Evolutionary conservation across 2,113 vertebrate species (phyloP), one percentile per base, ranked within the genome.

Genomic region (Cariama cristata): DNA sequence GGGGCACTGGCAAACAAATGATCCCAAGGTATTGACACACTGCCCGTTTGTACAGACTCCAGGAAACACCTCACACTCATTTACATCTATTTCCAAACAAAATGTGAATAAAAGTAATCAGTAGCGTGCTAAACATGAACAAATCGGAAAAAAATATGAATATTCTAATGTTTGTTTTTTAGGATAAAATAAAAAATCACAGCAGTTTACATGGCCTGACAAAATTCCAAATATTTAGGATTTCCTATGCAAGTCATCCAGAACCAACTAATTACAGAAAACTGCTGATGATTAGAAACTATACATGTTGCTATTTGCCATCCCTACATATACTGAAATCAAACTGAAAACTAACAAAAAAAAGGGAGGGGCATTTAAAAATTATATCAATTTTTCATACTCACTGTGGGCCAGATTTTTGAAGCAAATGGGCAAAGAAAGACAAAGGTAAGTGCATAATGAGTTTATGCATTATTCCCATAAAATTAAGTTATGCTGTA

Each of bases 11-110:
- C 99, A 99, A 95, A 99, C 97, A 96, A 99, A 99, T 0, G 99
- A 99, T 44, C 99, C 99, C 38, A 97, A 93, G 16, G 99, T 99
- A 97, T 99, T 99, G 91, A 99, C 97, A 94, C 99, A 99, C 15
- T 98, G 98, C 30, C 99, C 99, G 18, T 99, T 99, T 95, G 99
- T 99, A 97, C 99, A 99, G 58, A 99, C 98, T 85, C 99, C 99
- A 23, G 99, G 99, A 96, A 99, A 99, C 83, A 99, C 99, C 81
- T 99, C 98, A 98, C 99, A 99, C 96, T 99, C 99, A 83, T 99
- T 98, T 94, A 99, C 99, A 96, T 99, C 99, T 99, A 97, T 91
- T 83, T 74, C 30, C 58, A 91, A 92, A 66, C 30, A 81, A 92
- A 84, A 90, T 18, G 23, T 38, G 22, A 95, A 76, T 42, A 64